Conservation (phyloP, 2,888 invertebrate species). For the Hybos culiciformis region DNA sequence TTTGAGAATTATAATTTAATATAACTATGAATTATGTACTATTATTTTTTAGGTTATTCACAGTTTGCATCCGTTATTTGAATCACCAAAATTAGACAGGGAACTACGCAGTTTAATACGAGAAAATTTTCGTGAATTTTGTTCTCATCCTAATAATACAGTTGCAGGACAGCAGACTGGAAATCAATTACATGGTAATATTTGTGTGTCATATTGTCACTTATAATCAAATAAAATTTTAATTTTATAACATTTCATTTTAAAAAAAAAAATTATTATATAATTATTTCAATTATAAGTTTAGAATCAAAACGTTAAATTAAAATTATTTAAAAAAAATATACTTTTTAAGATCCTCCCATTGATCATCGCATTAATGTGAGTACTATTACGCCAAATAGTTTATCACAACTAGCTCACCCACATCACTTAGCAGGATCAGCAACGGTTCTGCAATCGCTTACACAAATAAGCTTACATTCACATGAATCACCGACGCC, state of each 20-base stretch:
- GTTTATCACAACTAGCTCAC: background rate
- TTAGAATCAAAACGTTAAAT: background rate
- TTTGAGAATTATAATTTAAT: too few relatives aligned
- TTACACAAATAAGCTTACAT: too few relatives aligned
- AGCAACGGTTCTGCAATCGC: too few relatives aligned
- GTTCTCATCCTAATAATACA: constrained; percentile 8
- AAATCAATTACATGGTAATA: constrained; percentile 12
- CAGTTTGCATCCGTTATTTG: constrained; percentile 45
- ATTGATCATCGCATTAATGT: background rate
- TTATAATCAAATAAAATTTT: background rate
- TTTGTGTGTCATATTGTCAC: constrained; percentile 7
- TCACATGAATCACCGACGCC: too few relatives aligned
- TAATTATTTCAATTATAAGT: too few relatives aligned
- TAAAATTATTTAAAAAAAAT: background rate
- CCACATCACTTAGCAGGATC: background rate
- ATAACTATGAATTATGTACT: too few relatives aligned
- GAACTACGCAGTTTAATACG: constrained; percentile 62
- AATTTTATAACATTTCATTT: constrained; percentile 1
- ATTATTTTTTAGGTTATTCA: constrained; percentile 38
- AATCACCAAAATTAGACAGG: constrained; percentile 46
- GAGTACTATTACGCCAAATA: too few relatives aligned
- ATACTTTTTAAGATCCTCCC: background rate
- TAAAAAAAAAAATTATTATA: too few relatives aligned
- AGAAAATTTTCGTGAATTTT: constrained; percentile 83
- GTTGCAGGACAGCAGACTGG: constrained; percentile 19